Base-by-base conservation (phyloP, 2,888 invertebrate species). In the Allacma fusca region DNA sequence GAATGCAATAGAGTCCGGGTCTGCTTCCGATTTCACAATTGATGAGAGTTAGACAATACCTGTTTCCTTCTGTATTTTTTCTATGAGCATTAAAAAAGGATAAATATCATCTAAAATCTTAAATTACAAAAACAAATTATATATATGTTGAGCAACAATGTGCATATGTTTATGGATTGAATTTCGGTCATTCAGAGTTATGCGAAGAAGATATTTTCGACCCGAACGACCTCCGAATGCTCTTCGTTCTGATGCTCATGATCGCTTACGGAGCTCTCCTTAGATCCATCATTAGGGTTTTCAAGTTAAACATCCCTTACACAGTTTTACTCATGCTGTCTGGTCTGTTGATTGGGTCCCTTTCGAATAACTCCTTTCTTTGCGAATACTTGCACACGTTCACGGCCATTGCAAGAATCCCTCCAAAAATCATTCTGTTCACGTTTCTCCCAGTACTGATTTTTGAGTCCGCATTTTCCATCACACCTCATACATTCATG, bases 401-500 rank as follows among this genome's bases (percentile, higher is more conserved):
- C 79, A 82, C 82, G 4, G 81, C 78, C 5, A 71, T 83, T 16
- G 83, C 79, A 21, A 40, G 81, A 1, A 73, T 80, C 26, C 80
- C 79, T 44, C 82, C 82, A 12, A 70, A 83, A 69, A 76, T 83
- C 9, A 83, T 84, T 57, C 78, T 82, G 0, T 77, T 76, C 62
- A 79, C 79, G 1, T 84, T 84, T 67, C 82, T 84, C 0, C 84
- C 84, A 0, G 77, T 82, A 19, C 81, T 84, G 16, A 82, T 84
- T 2, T 84, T 84, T 70, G 83, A 84, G 50, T 81, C 82, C 16
- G 82, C 82, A 26, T 83, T 82, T 72, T 80, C 81, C 62, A 83
- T 83, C 24, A 79, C 81, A 1, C 79, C 81, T 0, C 82, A 83
- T 59, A 80, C 80, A 16, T 83, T 84, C 68, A 64, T 77, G 57